These are phyloP conservation scores for Seira musarum DNA, from an alignment of 2,888 invertebrate genomes.

Conservation along the genomic window DNA sequence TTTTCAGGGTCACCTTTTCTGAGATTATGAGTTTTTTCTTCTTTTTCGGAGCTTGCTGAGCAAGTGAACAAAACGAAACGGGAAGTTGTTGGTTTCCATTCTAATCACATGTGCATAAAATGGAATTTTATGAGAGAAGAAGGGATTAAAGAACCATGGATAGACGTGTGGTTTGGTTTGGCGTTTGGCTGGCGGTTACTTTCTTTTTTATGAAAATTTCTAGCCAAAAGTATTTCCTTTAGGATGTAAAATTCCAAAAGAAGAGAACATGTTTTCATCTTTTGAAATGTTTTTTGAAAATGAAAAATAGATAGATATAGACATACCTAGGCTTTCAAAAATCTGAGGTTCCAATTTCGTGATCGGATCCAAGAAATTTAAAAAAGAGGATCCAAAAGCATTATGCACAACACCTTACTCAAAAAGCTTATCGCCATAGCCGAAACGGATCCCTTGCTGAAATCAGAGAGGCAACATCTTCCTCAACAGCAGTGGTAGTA, in stretches of 20 bases:
- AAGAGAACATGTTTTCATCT: too few species aligned
- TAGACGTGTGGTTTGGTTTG: slow-evolving; percentile 3
- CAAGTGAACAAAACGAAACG: neutral
- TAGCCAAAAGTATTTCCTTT: too few species aligned
- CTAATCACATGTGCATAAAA: slow-evolving; percentile 14
- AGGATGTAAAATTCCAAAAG: too few species aligned
- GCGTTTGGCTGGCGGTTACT: neutral
- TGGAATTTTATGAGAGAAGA: slow-evolving; percentile 2
- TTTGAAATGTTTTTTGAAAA: too few species aligned
- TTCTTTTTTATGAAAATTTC: too few species aligned
- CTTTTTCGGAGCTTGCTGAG: neutral
- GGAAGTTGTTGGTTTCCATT: slow-evolving; percentile 15
- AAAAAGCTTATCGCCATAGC: neutral
- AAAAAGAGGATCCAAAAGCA: neutral
- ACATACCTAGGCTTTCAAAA: too few species aligned
- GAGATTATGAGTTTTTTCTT: slow-evolving; percentile 3
- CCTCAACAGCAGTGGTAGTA: neutral
- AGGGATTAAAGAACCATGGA: slow-evolving; percentile 4
- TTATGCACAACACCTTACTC: neutral
- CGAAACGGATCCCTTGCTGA: neutral
- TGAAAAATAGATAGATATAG: too few species aligned
- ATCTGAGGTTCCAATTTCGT: too few species aligned
- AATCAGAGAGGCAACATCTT: slow-evolving; percentile 12
- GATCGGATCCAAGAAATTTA: too few species aligned
- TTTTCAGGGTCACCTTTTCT: slow-evolving; percentile 57